Evolutionary conservation across 2,113 vertebrate genomes (phyloP).

Genomic region (Zosterops lateralis): DNA sequence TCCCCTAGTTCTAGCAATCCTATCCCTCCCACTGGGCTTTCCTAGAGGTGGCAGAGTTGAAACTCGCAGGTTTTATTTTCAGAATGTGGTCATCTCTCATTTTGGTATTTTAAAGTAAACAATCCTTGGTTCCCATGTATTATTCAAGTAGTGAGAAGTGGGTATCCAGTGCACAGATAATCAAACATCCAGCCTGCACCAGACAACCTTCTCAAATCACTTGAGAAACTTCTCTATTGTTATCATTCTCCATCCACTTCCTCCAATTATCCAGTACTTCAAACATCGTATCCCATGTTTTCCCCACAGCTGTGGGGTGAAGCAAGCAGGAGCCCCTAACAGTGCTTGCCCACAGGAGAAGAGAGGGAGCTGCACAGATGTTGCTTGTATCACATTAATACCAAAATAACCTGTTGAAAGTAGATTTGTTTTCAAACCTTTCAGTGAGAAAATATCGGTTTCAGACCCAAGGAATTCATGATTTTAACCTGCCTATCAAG

Average conservation of each 20-base stretch:
- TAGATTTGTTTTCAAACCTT: neutral
- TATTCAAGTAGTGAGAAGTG: constrained; percentile 56
- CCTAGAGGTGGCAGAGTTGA: constrained; percentile 21
- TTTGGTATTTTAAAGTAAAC: constrained; percentile 68
- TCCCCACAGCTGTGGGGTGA: constrained; percentile 44
- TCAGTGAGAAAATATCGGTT: neutral
- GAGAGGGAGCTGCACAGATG: constrained; percentile 18
- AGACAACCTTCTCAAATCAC: constrained; percentile 10
- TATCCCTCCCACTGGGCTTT: constrained; percentile 34
- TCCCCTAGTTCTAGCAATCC: constrained; percentile 11
- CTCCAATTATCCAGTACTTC: constrained; percentile 65
- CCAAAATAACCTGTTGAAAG: constrained; percentile 28
- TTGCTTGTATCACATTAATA: constrained; percentile 11
- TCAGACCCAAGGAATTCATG: neutral
- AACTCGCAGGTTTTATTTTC: constrained; percentile 61
- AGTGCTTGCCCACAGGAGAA: neutral
- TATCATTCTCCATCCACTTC: constrained; percentile 51
- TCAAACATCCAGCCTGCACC: constrained; percentile 29
- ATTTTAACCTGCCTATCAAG: constrained; percentile 33
- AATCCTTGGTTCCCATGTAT: constrained; percentile 53
- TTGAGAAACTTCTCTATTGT: constrained; percentile 23
- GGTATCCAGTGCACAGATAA: constrained; percentile 55
- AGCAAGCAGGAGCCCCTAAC: neutral
- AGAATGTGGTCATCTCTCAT: constrained; percentile 49
- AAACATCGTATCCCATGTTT: neutral